phyloP scores from a whole-genome alignment of 2,797 vertebrate species.

The Falco berigora region DNA sequence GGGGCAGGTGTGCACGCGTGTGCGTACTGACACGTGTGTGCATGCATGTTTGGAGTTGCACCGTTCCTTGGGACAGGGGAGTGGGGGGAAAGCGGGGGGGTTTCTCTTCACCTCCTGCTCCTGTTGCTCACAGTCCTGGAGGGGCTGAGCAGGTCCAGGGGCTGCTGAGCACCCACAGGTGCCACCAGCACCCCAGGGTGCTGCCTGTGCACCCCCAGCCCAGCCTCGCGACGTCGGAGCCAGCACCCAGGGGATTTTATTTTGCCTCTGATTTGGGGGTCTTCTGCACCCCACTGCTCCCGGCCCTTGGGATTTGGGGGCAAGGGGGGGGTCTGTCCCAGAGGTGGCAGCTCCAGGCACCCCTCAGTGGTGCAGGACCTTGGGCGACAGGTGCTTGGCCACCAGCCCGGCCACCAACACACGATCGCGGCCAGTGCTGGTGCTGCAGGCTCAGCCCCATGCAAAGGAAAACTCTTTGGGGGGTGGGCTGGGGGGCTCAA shows the following conservation, averaged over 20 bases:
- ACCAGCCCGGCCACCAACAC: background rate
- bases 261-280: background rate
- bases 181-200: background rate
- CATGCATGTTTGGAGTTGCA: background rate
- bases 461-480: background rate
- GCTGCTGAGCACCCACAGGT: background rate
- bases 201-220: background rate
- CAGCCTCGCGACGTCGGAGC: rapidly evolving
- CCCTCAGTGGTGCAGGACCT: rapidly evolving
- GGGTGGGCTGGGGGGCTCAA: background rate
- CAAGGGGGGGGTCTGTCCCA: background rate
- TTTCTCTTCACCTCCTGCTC: background rate
- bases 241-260: background rate
- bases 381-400: slow-evolving; percentile 41
- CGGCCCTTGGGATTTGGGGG: background rate
- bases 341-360: background rate
- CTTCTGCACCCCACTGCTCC: background rate
- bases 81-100: rapidly evolving
- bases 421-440: background rate
- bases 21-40: rapidly evolving
- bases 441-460: background rate
- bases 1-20: rapidly evolving
- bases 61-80: rapidly evolving
- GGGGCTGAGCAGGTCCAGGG: background rate
- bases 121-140: rapidly evolving